Base-by-base conservation (phyloP, 2,888 invertebrate species). In the Adineta ricciae region DNA sequence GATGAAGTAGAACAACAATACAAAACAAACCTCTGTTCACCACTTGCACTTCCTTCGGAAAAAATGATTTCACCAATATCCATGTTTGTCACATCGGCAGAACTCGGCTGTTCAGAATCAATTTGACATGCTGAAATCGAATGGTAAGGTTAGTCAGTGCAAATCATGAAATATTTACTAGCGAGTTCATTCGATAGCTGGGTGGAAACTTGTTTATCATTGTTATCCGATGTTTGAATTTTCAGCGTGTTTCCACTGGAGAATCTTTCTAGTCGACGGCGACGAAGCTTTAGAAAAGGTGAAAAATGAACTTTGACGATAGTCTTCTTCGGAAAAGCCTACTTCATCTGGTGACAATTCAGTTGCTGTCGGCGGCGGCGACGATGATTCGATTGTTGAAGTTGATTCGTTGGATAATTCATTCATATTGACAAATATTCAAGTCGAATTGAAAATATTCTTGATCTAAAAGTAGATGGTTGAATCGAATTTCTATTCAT, bases 161-260 rank as follows among this genome's bases (percentile, higher is more conserved):
- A n/a, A n/a, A n/a, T n/a, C n/a, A 11, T 19, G 50, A 19, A 32
- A 64, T 64, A 78, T 14, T 41, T 78, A 78, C 78, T 78, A 14
- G 78, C 78, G 11, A 78, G 78, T n/a, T 78, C 78, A 41, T 78
- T 78, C 2, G 78, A 78, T 78, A 78, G 41, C n/a, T 78, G 78
- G 11, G 78, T 41, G 24, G 78, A 78, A 24, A 78, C 9, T n/a
- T 78, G 78, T 78, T 78, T 78, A n/a, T 78, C 78, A 78, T 9
- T 78, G n/a, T 2, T 9, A n/a, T 78, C 41, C 19, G 38, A 11
- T 21, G 73, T 27, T 64, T 78, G 41, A 41, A 41, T 24, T 41
- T 41, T 78, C 16, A 24, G 7, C 41, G 38, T 78, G 11, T 38
- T 36, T 78, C 24, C 38, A 78, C 11, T 8, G 16, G 78, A 78